A percentile compares a stretch with the other conserved stretches of the same genome.
phyloP scores from a whole-genome alignment of 2,888 invertebrate species.

The Dynastes tityus region DNA sequence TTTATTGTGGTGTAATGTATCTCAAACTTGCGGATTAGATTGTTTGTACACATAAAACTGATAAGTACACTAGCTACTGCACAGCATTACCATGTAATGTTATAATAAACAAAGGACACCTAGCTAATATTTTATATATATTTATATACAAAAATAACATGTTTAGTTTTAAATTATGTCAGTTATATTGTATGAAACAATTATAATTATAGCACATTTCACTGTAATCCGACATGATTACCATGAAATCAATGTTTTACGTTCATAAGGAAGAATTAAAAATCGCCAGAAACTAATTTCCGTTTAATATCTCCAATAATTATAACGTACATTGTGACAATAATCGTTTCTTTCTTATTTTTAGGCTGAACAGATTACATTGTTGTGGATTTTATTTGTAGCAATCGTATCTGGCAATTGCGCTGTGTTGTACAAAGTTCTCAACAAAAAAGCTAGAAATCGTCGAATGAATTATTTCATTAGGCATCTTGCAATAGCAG shows the following conservation, averaged over 20 bases:
- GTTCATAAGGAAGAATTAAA: not conserved
- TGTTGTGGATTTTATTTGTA: slow-evolving; percentile 88
- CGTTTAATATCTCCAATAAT: not conserved
- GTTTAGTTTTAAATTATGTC: not conserved
- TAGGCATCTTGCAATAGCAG: slow-evolving; percentile 92
- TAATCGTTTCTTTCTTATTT: slow-evolving; percentile 64
- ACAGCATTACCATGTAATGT: too few species aligned
- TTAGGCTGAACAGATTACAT: slow-evolving; percentile 90
- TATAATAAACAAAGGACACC: too few species aligned
- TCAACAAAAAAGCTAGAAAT: slow-evolving; percentile 87
- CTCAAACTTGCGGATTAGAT: too few species aligned
- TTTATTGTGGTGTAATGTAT: too few species aligned
- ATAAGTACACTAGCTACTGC: too few species aligned
- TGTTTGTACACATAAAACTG: too few species aligned
- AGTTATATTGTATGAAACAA: not conserved
- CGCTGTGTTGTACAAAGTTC: slow-evolving; percentile 88
- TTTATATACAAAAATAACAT: too few species aligned
- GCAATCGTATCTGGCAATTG: slow-evolving; percentile 90
- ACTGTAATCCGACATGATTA: not conserved
- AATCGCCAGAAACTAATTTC: not conserved
- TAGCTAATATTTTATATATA: too few species aligned
- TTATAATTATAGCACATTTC: not conserved
- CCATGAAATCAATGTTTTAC: not conserved
- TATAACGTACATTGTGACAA: not conserved
- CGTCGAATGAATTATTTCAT: slow-evolving; percentile 97